Evolutionary conservation across 2,113 vertebrate genomes (phyloP).

Genomic region (Muntiacus reevesi): DNA sequence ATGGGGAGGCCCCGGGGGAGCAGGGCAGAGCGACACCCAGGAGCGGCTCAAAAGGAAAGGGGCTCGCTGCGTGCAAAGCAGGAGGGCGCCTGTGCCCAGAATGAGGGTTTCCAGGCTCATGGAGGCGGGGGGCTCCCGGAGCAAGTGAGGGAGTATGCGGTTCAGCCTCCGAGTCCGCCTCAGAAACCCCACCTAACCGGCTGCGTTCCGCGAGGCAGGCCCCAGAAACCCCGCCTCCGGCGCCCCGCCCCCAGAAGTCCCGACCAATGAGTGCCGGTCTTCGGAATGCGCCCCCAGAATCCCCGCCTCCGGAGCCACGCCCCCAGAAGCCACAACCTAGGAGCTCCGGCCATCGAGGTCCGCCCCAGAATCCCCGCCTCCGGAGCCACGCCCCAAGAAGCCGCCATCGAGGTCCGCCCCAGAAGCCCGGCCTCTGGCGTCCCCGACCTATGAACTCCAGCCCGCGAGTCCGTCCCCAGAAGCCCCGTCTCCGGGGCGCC

Average conservation of each 20-base stretch:
- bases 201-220: no score
- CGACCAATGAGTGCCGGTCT: not conserved
- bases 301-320: not conserved
- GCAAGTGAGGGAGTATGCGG: rapidly evolving
- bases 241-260: not conserved
- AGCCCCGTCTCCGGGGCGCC: not conserved
- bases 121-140: not conserved
- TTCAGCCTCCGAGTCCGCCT: not conserved
- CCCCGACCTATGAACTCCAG: not conserved
- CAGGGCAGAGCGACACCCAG: not conserved
- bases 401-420: no score
- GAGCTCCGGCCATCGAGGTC: not conserved
- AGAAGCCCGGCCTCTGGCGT: not conserved
- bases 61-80: not conserved
- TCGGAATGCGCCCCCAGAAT: no score
- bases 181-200: not conserved
- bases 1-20: not conserved
- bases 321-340: not conserved
- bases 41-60: not conserved
- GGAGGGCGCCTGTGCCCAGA: not conserved
- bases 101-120: not conserved
- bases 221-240: not conserved
- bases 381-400: not conserved
- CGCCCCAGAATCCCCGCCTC: no score
- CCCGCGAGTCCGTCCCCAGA: not conserved